Evolutionary conservation across 2,797 vertebrate species (phyloP).

Genomic region (Lepidocolaptes lacrymiger): DNA sequence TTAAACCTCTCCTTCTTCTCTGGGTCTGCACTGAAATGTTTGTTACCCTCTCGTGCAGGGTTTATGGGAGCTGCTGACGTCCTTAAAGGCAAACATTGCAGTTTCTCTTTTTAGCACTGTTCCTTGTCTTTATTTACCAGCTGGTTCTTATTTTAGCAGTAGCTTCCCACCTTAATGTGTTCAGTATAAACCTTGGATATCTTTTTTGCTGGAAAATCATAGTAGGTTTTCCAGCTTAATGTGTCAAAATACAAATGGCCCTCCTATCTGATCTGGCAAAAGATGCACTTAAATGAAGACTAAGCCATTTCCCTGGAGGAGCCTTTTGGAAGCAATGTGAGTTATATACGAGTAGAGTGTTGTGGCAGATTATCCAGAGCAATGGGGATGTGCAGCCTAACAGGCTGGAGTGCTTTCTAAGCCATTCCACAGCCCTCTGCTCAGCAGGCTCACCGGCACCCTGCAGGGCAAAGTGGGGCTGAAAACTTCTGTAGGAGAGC

Average conservation of each 20-base stretch:
- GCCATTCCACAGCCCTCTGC: not conserved
- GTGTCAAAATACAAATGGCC: conserved; percentile 1
- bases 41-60: not conserved
- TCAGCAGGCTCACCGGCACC: not conserved
- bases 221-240: not conserved
- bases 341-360: not conserved
- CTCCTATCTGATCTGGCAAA: not conserved
- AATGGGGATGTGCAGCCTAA: not conserved
- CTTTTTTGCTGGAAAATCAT: not conserved
- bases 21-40: not conserved
- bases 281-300: not conserved
- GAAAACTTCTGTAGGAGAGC: not conserved
- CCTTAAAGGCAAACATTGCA: not conserved
- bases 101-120: conserved; percentile 36
- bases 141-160: conserved; percentile 31
- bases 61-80: not conserved
- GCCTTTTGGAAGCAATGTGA: not conserved
- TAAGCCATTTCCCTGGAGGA: not conserved
- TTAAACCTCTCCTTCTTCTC: not conserved
- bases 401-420: conserved; percentile 17
- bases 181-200: not conserved
- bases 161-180: not conserved
- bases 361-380: not conserved
- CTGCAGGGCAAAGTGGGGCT: not conserved
- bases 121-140: conserved; percentile 52